Evolutionary conservation across 2,797 vertebrate species (phyloP).

Genomic region (Sebastes cheni): DNA sequence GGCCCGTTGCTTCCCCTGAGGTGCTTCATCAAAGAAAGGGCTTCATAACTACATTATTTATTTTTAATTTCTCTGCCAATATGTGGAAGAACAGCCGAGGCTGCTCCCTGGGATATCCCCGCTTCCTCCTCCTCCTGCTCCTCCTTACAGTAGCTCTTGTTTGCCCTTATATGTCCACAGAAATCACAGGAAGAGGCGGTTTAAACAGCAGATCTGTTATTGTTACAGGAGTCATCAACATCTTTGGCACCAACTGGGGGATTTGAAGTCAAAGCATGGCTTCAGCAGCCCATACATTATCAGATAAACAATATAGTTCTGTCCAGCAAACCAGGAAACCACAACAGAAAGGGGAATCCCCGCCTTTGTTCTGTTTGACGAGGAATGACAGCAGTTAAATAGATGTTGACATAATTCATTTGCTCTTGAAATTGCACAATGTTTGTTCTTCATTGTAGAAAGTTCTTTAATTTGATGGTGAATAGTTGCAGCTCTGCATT

Average conservation of each 20-base stretch:
- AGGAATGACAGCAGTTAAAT: slow-evolving; percentile 3
- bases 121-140: slow-evolving; percentile 54
- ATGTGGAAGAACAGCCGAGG: slow-evolving; percentile 65
- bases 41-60: slow-evolving; percentile 47
- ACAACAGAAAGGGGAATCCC: slow-evolving; percentile 45
- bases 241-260: slow-evolving; percentile 56
- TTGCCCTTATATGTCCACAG: slow-evolving; percentile 83
- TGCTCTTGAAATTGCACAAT: background rate
- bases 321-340: slow-evolving; percentile 64
- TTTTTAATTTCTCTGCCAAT: slow-evolving; percentile 51
- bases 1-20: slow-evolving; percentile 17
- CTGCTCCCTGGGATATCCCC: slow-evolving; percentile 68
- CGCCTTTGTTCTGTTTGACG: slow-evolving; percentile 6
- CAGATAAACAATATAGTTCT: slow-evolving; percentile 49
- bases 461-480: background rate
- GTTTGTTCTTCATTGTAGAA: background rate
- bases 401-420: background rate
- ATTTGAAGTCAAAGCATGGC: slow-evolving; percentile 59
- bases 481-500: slow-evolving; percentile 7
- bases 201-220: slow-evolving; percentile 67
- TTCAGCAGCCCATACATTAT: slow-evolving; percentile 36
- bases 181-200: slow-evolving; percentile 74
- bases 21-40: slow-evolving; percentile 54
- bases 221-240: slow-evolving; percentile 68
- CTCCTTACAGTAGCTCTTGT: slow-evolving; percentile 43